Conservation (phyloP, 2,113 vertebrate species). For the Speoplatyrhinus poulsoni region DNA sequence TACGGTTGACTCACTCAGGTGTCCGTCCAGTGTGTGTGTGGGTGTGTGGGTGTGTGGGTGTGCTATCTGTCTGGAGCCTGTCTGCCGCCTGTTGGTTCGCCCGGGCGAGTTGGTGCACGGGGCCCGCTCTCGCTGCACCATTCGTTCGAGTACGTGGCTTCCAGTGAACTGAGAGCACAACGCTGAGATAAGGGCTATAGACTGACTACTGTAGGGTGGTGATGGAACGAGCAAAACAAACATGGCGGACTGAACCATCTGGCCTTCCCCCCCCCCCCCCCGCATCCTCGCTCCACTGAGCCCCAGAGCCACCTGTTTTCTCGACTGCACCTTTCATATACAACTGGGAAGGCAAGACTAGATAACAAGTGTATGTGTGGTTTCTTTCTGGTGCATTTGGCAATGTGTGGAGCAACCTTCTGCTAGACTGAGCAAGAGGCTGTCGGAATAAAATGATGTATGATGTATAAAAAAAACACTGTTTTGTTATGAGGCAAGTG, state of each 20-base stretch:
- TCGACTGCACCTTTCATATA: constrained; percentile 43
- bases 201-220: constrained; percentile 7
- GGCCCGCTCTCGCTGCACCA: too few species aligned
- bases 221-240: constrained; percentile 53
- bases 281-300: constrained; percentile 59
- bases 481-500: too few species aligned
- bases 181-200: constrained; percentile 26
- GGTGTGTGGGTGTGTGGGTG: background rate
- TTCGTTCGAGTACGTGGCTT: too few species aligned
- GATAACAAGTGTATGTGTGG: constrained; percentile 30
- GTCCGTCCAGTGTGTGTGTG: background rate
- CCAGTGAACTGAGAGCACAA: background rate
- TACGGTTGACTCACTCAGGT: constrained; percentile 35
- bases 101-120: too few species aligned
- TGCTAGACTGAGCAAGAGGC: constrained; percentile 12
- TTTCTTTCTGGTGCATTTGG: constrained; percentile 30
- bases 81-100: too few species aligned
- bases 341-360: constrained; percentile 34
- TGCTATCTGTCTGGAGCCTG: background rate
- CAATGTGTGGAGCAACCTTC: background rate
- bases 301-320: constrained; percentile 60
- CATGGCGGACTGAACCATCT: constrained; percentile 68
- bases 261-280: constrained; percentile 35
- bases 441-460: too few species aligned
- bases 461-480: too few species aligned